Conservation (phyloP, 2,888 invertebrate genomes). For the Slavum lentiscoides region DNA sequence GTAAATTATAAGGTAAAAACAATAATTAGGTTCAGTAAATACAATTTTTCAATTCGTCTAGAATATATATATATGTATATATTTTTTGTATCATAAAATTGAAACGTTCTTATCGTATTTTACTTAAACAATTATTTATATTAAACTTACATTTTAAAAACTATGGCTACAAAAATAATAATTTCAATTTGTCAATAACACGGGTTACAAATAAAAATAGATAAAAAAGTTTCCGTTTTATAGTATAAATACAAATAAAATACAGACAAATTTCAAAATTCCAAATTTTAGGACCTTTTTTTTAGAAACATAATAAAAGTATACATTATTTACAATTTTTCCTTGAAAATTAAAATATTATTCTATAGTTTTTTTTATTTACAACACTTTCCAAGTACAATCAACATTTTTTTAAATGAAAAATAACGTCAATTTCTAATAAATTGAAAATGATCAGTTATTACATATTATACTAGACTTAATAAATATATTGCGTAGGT, state of each 20-base stretch:
- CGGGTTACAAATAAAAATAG: not conserved
- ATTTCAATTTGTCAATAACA: not conserved
- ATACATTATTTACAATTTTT: slow-evolving; percentile 9
- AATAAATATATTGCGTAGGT: slow-evolving; percentile 44
- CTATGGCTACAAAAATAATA: slow-evolving; percentile 38
- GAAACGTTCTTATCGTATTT: not conserved
- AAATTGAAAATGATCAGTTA: slow-evolving; percentile 8
- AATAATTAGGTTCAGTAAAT: not conserved
- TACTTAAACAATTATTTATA: slow-evolving; percentile 5
- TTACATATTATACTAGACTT: slow-evolving; percentile 14
- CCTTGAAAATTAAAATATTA: not conserved
- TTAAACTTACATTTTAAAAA: slow-evolving; percentile 21
- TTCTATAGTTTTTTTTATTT: slow-evolving; percentile 8
- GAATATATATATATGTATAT: not conserved
- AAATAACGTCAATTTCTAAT: not conserved
- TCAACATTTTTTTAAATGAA: not conserved
- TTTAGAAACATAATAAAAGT: not conserved
- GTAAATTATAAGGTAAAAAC: not conserved
- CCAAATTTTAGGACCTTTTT: not conserved
- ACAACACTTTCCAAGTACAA: not conserved
- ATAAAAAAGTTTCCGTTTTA: not conserved
- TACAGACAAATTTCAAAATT: slow-evolving; percentile 8
- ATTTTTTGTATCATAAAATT: slow-evolving; percentile 10
- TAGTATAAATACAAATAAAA: slow-evolving; percentile 16
- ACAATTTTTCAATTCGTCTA: not conserved